phyloP scores from a whole-genome alignment of 2,888 invertebrate species.

The Rhingia campestris region DNA sequence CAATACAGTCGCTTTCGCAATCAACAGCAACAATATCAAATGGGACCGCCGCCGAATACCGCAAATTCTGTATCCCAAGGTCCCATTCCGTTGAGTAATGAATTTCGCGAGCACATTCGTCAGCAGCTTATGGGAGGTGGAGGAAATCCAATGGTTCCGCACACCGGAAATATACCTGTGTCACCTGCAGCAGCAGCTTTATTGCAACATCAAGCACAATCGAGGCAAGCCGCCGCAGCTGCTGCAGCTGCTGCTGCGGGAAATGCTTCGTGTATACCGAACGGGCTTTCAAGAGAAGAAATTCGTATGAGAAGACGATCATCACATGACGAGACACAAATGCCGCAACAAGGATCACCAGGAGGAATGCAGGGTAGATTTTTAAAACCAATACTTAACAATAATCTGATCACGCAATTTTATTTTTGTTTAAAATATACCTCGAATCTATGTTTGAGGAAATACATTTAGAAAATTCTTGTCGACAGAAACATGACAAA shows the following conservation, averaged over 20 bases:
- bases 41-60: constrained; percentile 17
- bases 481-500: too few relatives aligned
- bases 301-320: constrained; percentile 82
- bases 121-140: constrained; percentile 80
- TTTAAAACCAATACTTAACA: not conserved
- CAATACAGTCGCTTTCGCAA: constrained; percentile 82
- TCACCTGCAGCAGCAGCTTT: constrained; percentile 81
- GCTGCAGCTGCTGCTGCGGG: constrained; percentile 78
- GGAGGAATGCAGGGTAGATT: constrained; percentile 80
- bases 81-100: constrained; percentile 80
- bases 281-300: constrained; percentile 81
- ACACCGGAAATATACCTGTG: constrained; percentile 80
- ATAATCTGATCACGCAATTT: not conserved
- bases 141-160: constrained; percentile 78
- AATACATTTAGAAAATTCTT: too few relatives aligned
- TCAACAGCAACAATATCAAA: constrained; percentile 74
- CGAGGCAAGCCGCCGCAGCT: constrained; percentile 80
- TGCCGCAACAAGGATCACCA: constrained; percentile 77
- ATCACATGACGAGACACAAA: constrained; percentile 83
- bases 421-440: not conserved
- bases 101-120: constrained; percentile 82
- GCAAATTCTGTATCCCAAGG: constrained; percentile 63
- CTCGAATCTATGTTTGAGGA: not conserved
- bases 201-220: constrained; percentile 81
- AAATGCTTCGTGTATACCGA: constrained; percentile 60